These are phyloP conservation scores for Epinephelus malabaricus DNA, from an alignment of 2,797 vertebrate genomes.

Conservation along the genomic window DNA sequence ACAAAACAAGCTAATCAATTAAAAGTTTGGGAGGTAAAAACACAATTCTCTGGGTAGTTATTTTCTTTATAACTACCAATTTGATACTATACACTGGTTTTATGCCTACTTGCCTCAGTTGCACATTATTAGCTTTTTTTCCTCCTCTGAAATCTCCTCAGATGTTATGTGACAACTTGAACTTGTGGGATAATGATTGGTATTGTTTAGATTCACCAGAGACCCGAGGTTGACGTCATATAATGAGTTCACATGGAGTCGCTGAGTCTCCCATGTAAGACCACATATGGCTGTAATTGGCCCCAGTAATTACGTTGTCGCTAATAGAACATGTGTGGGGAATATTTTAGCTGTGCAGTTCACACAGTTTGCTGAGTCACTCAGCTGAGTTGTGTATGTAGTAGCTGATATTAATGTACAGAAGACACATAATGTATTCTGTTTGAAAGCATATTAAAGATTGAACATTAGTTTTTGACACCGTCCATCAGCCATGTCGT, in stretches of 20 bases:
- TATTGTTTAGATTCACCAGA: constrained; percentile 34
- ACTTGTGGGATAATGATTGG: constrained; percentile 41
- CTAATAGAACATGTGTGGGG: background rate
- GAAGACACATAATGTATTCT: constrained; percentile 13
- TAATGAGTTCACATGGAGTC: constrained; percentile 11
- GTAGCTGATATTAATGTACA: constrained; percentile 24
- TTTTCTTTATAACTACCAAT: background rate
- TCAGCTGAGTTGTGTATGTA: constrained; percentile 2
- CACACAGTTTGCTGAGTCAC: constrained; percentile 17
- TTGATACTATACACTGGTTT: background rate
- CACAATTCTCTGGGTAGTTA: background rate
- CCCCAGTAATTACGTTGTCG: constrained; percentile 14
- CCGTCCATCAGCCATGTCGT: constrained; percentile 14
- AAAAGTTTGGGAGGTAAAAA: constrained; percentile 47
- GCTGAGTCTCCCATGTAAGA: constrained; percentile 1
- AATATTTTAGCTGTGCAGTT: constrained; percentile 26
- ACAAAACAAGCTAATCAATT: constrained; percentile 38
- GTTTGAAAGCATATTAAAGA: constrained; percentile 46
- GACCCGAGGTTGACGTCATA: constrained; percentile 5
- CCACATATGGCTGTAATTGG: constrained; percentile 23
- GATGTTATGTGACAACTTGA: constrained; percentile 17
- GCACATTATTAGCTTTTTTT: background rate
- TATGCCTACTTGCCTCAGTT: constrained; percentile 35
- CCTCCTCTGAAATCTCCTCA: constrained; percentile 4
- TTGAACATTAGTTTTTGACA: constrained; percentile 24